phyloP scores from a whole-genome alignment of 2,888 invertebrate species.

The Marronus borbonicus region DNA sequence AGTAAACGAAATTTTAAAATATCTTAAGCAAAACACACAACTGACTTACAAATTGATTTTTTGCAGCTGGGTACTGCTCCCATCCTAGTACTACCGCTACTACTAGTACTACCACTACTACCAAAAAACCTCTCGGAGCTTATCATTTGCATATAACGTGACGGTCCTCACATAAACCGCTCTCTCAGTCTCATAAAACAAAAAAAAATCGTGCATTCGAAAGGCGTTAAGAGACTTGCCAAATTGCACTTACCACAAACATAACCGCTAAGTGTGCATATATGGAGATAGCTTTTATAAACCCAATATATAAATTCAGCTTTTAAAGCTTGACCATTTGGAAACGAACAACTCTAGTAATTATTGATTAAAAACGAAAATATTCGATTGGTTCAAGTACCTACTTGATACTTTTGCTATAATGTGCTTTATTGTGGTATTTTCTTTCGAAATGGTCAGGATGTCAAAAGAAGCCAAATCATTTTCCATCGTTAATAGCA shows the following conservation, averaged over 20 bases:
- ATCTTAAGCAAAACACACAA: conserved; percentile 51
- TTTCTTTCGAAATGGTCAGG: conserved; percentile 9
- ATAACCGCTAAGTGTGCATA: conserved; percentile 42
- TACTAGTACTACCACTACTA: conserved; percentile 44
- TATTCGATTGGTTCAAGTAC: not conserved
- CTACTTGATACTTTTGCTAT: not conserved
- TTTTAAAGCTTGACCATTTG: conserved; percentile 20
- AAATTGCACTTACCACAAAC: conserved; percentile 51
- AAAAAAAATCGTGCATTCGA: conserved; percentile 63
- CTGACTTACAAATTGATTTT: conserved; percentile 63
- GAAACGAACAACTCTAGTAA: not conserved
- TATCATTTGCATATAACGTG: conserved; percentile 61
- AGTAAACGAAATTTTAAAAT: not conserved
- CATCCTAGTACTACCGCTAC: conserved; percentile 37
- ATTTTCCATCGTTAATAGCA: conserved; percentile 46
- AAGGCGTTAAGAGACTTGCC: conserved; percentile 64
- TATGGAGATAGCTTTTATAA: conserved; percentile 37
- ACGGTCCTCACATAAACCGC: conserved; percentile 63
- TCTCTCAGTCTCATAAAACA: not conserved
- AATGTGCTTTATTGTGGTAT: not conserved
- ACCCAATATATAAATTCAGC: conserved; percentile 19
- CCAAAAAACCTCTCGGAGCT: conserved; percentile 51
- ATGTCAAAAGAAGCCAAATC: not conserved
- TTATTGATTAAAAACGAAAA: not conserved
- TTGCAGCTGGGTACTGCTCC: conserved; percentile 64